Base-by-base conservation (phyloP, 2,113 vertebrate species). In the Rhadina sibilatrix region DNA sequence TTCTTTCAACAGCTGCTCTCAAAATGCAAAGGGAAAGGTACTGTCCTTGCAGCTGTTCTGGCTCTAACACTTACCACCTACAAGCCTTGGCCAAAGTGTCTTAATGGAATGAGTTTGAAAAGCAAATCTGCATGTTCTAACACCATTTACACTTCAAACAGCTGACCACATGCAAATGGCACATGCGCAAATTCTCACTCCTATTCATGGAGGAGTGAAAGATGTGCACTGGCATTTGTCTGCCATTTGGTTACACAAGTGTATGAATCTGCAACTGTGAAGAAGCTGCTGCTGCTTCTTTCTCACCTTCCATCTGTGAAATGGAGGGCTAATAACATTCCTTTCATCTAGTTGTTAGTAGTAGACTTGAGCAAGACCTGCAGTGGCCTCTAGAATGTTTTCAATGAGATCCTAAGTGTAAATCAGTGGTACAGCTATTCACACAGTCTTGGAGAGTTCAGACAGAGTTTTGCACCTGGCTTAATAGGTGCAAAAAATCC, bases 231-330 rank as follows among this genome's bases (percentile, higher is more conserved):
- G 60, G 56, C 93, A 78, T 95, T 94, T 95, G 88, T 82, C 64
- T 88, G 52, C 90, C 90, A 49, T 96, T 96, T 97, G 90, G 46
- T 92, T 56, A 53, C 60, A 50, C n/a, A 64, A 52, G 17, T 17
- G 27, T 31, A 37, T 14, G 33, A 77, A 69, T 76, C 42, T 31
- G 33, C 64, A 92, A 15, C 71, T 59, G 15, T 24, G 35, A 80
- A 76, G 66, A 46, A 76, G 59, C 7, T 56, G 12, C 38, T 69
- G 27, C 15, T 79, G 24, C 46, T 52, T 72, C 40, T 50, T 31
- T 69, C 52, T 81, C 64, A 46, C 71, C 56, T 75, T 81, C 64
- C 10, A 9, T 35, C 42, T 75, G 52, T 75, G 52, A 90, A 90
- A 75, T 21, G 8, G 10, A 3, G 13, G 18, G 3, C 35, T 78